phyloP scores from a whole-genome alignment of 2,797 vertebrate genomes.

The Decapterus maruadsi region DNA sequence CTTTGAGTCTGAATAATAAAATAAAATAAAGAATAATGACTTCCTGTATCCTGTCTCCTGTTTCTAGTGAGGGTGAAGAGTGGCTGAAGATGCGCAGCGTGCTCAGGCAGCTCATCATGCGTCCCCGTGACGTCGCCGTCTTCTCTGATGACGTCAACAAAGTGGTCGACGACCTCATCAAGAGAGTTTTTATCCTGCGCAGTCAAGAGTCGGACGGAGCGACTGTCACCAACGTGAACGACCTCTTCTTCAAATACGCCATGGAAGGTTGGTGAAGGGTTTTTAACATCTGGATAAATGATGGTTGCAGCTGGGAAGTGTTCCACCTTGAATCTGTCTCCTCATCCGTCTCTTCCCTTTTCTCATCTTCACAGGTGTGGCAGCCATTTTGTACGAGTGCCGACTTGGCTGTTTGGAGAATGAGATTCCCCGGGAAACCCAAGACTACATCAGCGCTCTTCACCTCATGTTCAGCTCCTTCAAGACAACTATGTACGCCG shows the following conservation, averaged over 20 bases:
- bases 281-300: too few relatives aligned
- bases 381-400: conserved; percentile 91
- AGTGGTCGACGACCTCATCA: conserved; percentile 91
- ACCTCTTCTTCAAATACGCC: conserved; percentile 96
- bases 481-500: conserved; percentile 97
- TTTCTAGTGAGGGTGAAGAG: conserved; percentile 90
- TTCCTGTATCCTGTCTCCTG: background rate
- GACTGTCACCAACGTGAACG: conserved; percentile 91
- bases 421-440: conserved; percentile 87
- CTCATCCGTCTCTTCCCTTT: background rate
- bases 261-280: conserved; percentile 91
- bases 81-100: conserved; percentile 96
- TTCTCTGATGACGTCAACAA: conserved; percentile 90
- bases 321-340: background rate
- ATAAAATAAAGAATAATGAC: too few relatives aligned
- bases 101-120: conserved; percentile 93
- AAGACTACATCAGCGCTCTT: conserved; percentile 92
- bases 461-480: conserved; percentile 97
- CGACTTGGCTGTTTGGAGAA: conserved; percentile 92
- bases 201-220: conserved; percentile 83
- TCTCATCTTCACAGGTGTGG: conserved; percentile 84
- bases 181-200: conserved; percentile 85
- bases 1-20: conserved; percentile 11
- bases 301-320: too few relatives aligned
- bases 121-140: conserved; percentile 89